Evolutionary conservation across 2,113 vertebrate species (phyloP).

Genomic region (Myiagra hebetior): DNA sequence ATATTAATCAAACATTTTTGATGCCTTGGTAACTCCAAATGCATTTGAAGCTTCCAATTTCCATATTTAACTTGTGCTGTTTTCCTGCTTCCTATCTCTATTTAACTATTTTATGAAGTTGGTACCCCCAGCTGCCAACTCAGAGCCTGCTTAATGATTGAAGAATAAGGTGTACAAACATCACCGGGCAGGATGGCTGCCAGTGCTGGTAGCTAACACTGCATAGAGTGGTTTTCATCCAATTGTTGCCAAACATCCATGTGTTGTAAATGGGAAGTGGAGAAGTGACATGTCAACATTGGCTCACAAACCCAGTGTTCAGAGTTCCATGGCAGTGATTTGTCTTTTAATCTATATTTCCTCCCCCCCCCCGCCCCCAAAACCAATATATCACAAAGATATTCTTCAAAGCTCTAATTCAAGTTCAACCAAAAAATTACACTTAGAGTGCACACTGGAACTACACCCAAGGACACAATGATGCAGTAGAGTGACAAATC

Average conservation of each 20-base stretch:
- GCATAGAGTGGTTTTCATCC: background rate
- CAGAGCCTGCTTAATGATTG: background rate
- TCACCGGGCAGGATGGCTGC: background rate
- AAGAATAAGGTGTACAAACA: background rate
- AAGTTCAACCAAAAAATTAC: background rate
- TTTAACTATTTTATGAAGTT: background rate
- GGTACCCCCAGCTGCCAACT: background rate
- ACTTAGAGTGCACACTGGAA: background rate
- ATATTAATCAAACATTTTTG: background rate
- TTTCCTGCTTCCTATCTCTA: background rate
- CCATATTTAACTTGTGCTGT: background rate
- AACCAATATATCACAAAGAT: background rate
- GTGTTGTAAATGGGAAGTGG: background rate
- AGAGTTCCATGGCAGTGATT: background rate
- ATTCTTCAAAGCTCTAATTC: background rate
- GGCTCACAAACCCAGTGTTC: background rate
- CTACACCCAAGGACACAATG: background rate
- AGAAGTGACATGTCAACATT: background rate
- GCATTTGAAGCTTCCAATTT: background rate
- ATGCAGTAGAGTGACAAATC: background rate
- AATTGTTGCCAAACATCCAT: background rate
- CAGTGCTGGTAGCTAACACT: background rate
- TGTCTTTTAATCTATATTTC: background rate
- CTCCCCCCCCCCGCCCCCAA: accelerated
- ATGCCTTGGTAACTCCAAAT: background rate